Base-by-base conservation (phyloP, 2,113 vertebrate genomes). In the Oncorhynchus nerka region DNA sequence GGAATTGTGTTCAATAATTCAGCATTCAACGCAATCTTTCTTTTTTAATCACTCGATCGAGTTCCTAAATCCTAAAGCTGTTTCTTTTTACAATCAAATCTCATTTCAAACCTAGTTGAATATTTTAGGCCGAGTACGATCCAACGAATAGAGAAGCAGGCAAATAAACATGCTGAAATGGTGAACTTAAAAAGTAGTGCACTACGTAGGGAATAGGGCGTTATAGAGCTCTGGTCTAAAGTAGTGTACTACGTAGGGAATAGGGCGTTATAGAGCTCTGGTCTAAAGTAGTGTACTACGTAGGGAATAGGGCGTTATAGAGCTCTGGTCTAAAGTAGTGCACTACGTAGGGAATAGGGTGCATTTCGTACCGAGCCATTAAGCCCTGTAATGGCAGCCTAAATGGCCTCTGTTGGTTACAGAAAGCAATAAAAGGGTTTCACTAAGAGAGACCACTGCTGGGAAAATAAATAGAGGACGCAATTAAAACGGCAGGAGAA, bases 1-100 rank as follows among this genome's bases (percentile, higher is more conserved):
- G 48, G 76, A 82, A 82, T 49, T 15, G 70, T 70, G 74, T 65
- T 79, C 49, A 71, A 68, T 78, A 75, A 80, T 83, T 83, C 39
- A 80, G 32, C 34, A 16, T 5, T 45, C 39, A 45, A 9, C 0
- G 39, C 39, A 5, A 39, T 78, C 20, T 24, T 71, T 55, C 66
- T 51, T 51, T 16, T 78, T 75, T 83, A 70, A 74, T 79, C 70
- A 65, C 62, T 5, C 20, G 22, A 16, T 19, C 51, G 51, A 55
- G 51, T 19, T 55, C 39, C 9, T 16, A 9, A 24, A 34, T 75
- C 66, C 78, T 51, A 74, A 79, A 71, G 51, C 70, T 73, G 76
- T 78, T 76, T 62, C 32, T 51, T 62, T 39, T 70, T 64, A 61
- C 57, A 75, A 76, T 78, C 68, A 81, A 81, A 79, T 74, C 76